Percentiles rank a stretch among this genome's conserved stretches.
These are phyloP conservation scores for Azemiops feae DNA, from an alignment of 2,113 vertebrate species.

Conservation along the genomic window DNA sequence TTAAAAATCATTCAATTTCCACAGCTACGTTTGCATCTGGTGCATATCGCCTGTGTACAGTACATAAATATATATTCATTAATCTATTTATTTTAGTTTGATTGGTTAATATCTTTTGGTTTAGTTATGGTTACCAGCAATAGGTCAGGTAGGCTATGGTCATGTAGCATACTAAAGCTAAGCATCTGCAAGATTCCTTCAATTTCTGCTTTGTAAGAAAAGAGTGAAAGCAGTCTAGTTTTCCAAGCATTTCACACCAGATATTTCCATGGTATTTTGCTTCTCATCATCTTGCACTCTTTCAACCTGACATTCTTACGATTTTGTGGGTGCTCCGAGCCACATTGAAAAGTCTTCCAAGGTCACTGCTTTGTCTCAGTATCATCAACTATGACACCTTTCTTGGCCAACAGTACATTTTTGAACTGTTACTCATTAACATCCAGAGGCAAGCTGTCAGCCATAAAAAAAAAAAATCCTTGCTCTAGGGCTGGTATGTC, in stretches of 20 bases:
- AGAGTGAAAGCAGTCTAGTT: background rate
- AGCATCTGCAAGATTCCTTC: conserved; percentile 15
- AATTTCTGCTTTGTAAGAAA: conserved; percentile 22
- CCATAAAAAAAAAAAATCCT: conserved; percentile 12
- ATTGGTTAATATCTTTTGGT: conserved; percentile 22
- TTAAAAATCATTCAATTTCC: background rate
- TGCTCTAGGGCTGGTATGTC: conserved; percentile 16
- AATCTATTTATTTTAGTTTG: conserved; percentile 7
- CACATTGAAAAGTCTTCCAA: conserved; percentile 14
- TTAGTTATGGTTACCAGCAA: conserved; percentile 39
- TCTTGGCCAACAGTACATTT: conserved; percentile 11
- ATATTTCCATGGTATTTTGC: background rate
- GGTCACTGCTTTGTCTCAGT: conserved; percentile 35
- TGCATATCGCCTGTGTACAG: background rate
- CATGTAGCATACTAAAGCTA: conserved; percentile 21
- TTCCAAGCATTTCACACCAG: conserved; percentile 7
- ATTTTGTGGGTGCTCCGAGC: conserved; percentile 19
- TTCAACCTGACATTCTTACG: conserved; percentile 30
- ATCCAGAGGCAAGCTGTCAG: conserved; percentile 32
- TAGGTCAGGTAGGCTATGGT: background rate
- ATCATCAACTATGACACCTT: background rate
- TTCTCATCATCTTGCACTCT: background rate
- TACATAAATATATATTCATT: background rate
- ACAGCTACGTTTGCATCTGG: background rate
- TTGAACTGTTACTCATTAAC: conserved; percentile 28